phyloP scores from a whole-genome alignment of 2,113 vertebrate species.

The Rallus limicola region DNA sequence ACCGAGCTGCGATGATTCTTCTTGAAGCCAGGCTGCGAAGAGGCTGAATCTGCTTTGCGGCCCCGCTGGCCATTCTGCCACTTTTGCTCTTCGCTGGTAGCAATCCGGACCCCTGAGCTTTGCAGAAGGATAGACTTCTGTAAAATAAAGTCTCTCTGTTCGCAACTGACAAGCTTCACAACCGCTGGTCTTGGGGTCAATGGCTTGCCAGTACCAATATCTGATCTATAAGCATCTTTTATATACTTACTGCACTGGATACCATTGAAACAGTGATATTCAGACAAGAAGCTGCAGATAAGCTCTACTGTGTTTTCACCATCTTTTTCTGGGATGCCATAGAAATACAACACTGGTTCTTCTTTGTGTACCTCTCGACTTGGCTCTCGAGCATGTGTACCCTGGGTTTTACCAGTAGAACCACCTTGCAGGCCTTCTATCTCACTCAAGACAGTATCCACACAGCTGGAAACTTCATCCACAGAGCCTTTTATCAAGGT shows the following conservation, averaged over 20 bases:
- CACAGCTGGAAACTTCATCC: slow-evolving; percentile 94
- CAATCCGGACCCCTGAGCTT: slow-evolving; percentile 73
- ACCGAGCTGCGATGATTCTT: slow-evolving; percentile 17
- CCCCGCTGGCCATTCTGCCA: not conserved
- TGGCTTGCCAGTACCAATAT: not conserved
- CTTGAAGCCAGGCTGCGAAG: slow-evolving; percentile 43
- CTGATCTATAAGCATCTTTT: slow-evolving; percentile 78
- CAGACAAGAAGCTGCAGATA: slow-evolving; percentile 77
- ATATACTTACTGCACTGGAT: slow-evolving; percentile 77
- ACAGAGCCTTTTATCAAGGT: slow-evolving; percentile 92
- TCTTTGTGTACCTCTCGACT: slow-evolving; percentile 34
- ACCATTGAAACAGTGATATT: slow-evolving; percentile 78
- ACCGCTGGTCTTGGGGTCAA: slow-evolving; percentile 75
- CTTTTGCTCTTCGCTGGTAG: slow-evolving; percentile 65
- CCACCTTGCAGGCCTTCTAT: slow-evolving; percentile 90
- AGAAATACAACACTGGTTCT: slow-evolving; percentile 77
- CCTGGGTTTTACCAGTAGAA: slow-evolving; percentile 28
- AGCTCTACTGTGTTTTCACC: slow-evolving; percentile 78
- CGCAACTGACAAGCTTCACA: slow-evolving; percentile 74
- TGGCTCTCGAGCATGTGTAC: slow-evolving; percentile 10
- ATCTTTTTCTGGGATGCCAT: slow-evolving; percentile 80
- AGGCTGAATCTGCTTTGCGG: slow-evolving; percentile 18
- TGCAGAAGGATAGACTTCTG: slow-evolving; percentile 78
- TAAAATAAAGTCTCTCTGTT: slow-evolving; percentile 81
- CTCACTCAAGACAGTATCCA: slow-evolving; percentile 91